Percentiles rank a stretch among this genome's conserved stretches.
phyloP scores from a whole-genome alignment of 1,140 invertebrate genomes.

The Tetramorium parvispinum region DNA sequence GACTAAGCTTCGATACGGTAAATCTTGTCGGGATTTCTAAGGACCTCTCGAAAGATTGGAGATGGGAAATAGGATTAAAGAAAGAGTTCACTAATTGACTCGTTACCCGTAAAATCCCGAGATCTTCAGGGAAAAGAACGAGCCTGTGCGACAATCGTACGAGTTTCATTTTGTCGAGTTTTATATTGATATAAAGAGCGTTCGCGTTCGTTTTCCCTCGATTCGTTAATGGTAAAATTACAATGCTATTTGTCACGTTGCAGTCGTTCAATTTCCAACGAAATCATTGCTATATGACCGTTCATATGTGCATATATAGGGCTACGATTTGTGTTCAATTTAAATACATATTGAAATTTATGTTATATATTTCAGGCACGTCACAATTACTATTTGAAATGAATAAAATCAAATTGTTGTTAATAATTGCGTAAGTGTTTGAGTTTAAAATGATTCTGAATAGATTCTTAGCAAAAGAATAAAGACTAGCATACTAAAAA shows the following conservation, averaged over 20 bases:
- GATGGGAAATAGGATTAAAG: slow-evolving; percentile 55
- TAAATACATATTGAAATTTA: background rate
- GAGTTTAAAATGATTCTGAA: background rate
- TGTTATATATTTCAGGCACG: background rate
- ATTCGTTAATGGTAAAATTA: slow-evolving; percentile 11
- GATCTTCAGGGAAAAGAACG: slow-evolving; percentile 6
- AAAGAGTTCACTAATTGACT: slow-evolving; percentile 58
- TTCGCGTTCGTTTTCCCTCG: background rate
- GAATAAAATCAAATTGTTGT: background rate
- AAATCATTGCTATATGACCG: background rate
- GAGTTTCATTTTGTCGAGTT: slow-evolving; percentile 33
- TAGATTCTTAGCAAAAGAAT: background rate
- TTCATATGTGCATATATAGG: background rate
- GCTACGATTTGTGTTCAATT: background rate
- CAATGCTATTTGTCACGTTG: background rate
- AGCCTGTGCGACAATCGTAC: background rate
- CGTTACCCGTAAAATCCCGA: slow-evolving; percentile 40
- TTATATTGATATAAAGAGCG: slow-evolving; percentile 36
- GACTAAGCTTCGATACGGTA: slow-evolving; percentile 40
- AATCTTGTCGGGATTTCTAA: slow-evolving; percentile 56
- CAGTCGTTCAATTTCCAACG: background rate
- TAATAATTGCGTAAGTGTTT: background rate
- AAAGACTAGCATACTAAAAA: background rate
- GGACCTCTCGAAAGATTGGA: slow-evolving; percentile 53
- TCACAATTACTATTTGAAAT: background rate